Base-by-base conservation (phyloP, 2,113 vertebrate genomes). In the Arvicanthis niloticus region DNA sequence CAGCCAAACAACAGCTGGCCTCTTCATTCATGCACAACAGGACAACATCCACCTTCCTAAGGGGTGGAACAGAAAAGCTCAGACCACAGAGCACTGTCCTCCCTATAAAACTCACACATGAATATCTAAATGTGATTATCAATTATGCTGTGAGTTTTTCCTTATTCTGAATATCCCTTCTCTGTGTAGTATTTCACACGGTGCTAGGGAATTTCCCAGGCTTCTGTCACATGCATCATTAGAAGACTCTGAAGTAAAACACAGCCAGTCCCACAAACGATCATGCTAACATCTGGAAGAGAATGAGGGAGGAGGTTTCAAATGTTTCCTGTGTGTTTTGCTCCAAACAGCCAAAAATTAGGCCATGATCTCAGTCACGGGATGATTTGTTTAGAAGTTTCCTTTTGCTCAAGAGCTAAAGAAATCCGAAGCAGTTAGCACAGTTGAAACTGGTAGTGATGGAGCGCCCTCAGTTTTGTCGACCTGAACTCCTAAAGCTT, bases 181-280 rank as follows among this genome's bases (percentile, higher is more conserved):
- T 87, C 58, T 42, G 42, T 15, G n/a, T 73, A 19, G 1, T 31
- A 37, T 88, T 96, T 72, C 93, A 48, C 92, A 56, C 6, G 31
- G 16, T 5, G 0, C 37, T 7, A 1, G 3, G 76, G 92, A 97
- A 97, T 97, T 95, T 96, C 78, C 91, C 97, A 97, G 31, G 0
- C 5, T 42, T 73, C 51, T 91, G 87, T 92, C 65, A 97, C 94
- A 26, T 90, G 78, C 91, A 86, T 97, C 94, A 91, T 0, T 67
- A 40, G 26, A 31, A 17, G 56, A n/a, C 45, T 80, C n/a, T 60
- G 58, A 82, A 73, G 53, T 68, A 10, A 56, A 45, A 42, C 76
- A 89, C 70, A 16, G 76, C 51, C 51, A 51, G 60, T 24, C n/a
- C 58, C 86, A 85, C 16, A 37, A 48, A 60, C 65, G 48, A 84